Base-by-base conservation (phyloP, 2,797 vertebrate genomes). In the Pseudochaenichthys georgianus region DNA sequence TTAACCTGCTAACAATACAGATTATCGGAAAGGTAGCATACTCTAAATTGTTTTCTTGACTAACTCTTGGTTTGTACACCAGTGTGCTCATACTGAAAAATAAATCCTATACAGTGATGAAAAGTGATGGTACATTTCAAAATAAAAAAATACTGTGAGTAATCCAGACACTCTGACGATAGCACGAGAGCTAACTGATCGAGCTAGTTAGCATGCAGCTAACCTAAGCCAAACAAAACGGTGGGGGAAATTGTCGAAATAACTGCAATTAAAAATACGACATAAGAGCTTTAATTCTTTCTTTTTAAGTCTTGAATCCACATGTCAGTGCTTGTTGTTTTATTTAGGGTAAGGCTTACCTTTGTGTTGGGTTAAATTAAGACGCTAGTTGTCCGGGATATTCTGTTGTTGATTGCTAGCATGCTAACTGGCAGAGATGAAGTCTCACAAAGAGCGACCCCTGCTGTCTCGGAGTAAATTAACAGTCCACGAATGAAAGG, bases 401-500 rank as follows among this genome's bases (percentile, higher is more conserved):
- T 82, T 84, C 53, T 93, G 92, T 93, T 93, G 88, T 93, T 94
- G 82, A 92, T 94, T 89, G 92, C 90, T 86, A 80, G 51, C 64
- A 74, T 67, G 78, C 72, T 91, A 88, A 34, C n/a, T 71, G 57
- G 31, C 50, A 57, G 67, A 69, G 16, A 28, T 41, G 17, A 9
- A 4, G 19, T 43, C 6, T 17, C 0, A 4, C 3, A 0, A 17
- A 72, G 3, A 82, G 85, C 84, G 9, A 83, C 75, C 23, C 73
- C 82, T 88, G 61, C 21, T 69, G 88, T 0, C 51, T 16, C 1
- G 92, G 92, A 70, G 85, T 31, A 1, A n/a, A 2, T 17, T 17
- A 5, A 76, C 52, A 34, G 2, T 0, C 7, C 46, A 43, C 5
- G 1, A 51, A 13, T n/a, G 12, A 64, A 52, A 47, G 3, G 9